phyloP scores from a whole-genome alignment of 2,888 invertebrate genomes.

The Metopia argyrocephala region DNA sequence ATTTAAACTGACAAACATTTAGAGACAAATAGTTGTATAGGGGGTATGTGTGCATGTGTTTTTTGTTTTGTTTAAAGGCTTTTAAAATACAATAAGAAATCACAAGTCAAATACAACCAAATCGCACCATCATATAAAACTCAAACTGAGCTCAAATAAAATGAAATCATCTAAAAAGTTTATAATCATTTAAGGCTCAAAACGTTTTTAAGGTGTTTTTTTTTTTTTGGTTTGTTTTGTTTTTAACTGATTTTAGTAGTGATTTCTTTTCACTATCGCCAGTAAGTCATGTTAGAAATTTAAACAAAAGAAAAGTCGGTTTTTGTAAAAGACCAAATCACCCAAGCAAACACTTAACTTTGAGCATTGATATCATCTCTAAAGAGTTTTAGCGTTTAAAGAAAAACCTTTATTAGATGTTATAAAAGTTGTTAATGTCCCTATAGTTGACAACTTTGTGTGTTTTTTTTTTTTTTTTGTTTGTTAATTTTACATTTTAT shows the following conservation, averaged over 20 bases:
- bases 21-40: not conserved
- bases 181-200: constrained; percentile 37
- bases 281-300: too few relatives aligned
- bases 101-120: not conserved
- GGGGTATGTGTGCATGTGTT: too few relatives aligned
- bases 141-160: not conserved
- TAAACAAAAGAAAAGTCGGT: constrained; percentile 13
- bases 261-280: too few relatives aligned
- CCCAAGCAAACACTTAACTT: not conserved
- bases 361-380: constrained; percentile 32
- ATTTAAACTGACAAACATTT: constrained; percentile 39
- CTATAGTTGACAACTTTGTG: constrained; percentile 42
- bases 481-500: constrained; percentile 26
- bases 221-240: constrained; percentile 30
- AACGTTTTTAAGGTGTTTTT: constrained; percentile 23
- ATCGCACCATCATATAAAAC: not conserved
- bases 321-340: constrained; percentile 21
- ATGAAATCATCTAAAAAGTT: constrained; percentile 25
- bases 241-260: too few relatives aligned
- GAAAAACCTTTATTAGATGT: constrained; percentile 46
- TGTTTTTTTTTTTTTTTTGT: not conserved
- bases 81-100: constrained; percentile 13
- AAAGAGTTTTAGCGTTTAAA: not conserved
- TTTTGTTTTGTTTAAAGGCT: constrained; percentile 15
- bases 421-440: constrained; percentile 54